Conservation (phyloP, 2,888 invertebrate genomes). For the Platerodrilus igneus region DNA sequence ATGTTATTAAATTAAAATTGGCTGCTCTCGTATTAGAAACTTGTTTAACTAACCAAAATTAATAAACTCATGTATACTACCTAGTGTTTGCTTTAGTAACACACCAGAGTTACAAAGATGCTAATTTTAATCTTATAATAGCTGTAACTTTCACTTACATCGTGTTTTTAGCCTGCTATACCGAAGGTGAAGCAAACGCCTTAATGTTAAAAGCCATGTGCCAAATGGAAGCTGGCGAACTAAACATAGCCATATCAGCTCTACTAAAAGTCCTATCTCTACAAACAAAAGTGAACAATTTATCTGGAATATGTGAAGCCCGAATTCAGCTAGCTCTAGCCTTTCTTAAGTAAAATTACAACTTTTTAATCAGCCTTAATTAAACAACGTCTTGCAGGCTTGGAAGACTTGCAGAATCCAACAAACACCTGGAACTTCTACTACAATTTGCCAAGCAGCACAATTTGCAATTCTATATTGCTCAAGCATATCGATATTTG, state of each 20-base stretch:
- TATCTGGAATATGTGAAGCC: conserved; percentile 51
- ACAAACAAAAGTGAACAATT: conserved; percentile 42
- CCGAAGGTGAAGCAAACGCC: conserved; percentile 50
- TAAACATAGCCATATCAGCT: conserved; percentile 51
- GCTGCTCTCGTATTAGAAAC: no score
- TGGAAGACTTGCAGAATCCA: conserved; percentile 32
- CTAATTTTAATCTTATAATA: no score
- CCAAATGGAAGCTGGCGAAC: conserved; percentile 49
- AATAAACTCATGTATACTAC: no score
- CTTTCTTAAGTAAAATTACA: conserved; percentile 48
- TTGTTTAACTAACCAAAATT: no score
- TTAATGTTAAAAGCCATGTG: conserved; percentile 54
- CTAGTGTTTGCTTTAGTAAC: no score
- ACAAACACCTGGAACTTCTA: conserved; percentile 33
- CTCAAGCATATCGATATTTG: conserved; percentile 39
- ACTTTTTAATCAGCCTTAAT: no score
- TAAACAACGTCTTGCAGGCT: conserved; percentile 33
- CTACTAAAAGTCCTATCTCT: conserved; percentile 51
- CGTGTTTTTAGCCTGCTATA: conserved; percentile 45
- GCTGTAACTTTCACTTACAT: neutral
- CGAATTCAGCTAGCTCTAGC: conserved; percentile 54
- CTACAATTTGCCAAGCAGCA: conserved; percentile 33
- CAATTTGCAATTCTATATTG: conserved; percentile 36
- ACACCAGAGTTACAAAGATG: no score
- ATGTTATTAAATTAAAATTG: no score